These are phyloP conservation scores for Sitobion miscanthi DNA, from an alignment of 1,140 invertebrate species.

Conservation along the genomic window DNA sequence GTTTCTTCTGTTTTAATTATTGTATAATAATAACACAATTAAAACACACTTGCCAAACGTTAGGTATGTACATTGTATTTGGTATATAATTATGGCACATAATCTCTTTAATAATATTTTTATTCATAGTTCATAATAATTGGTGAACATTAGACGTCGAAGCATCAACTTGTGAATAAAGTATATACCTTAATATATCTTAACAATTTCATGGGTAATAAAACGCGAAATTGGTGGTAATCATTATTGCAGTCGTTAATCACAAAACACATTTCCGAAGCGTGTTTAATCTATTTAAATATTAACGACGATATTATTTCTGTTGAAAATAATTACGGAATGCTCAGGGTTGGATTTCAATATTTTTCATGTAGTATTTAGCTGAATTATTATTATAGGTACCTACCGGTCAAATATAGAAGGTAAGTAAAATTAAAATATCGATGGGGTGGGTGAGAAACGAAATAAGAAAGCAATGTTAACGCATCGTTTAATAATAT, in stretches of 20 bases:
- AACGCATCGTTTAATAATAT: not conserved
- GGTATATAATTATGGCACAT: not conserved
- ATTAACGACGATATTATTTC: not conserved
- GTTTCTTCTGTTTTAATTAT: not conserved
- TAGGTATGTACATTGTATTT: not conserved
- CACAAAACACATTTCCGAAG: not conserved
- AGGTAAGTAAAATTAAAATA: not conserved
- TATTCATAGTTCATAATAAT: not conserved
- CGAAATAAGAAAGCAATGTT: not conserved
- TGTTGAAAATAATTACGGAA: not conserved
- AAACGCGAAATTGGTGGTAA: not conserved
- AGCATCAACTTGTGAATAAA: not conserved
- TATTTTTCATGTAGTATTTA: not conserved
- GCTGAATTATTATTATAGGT: not conserved
- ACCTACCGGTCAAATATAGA: too few relatives aligned
- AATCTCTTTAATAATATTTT: not conserved
- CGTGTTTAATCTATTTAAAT: slow-evolving; percentile 7
- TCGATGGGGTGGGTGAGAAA: not conserved
- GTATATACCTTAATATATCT: not conserved
- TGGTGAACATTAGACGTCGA: not conserved
- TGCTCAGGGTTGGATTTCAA: not conserved
- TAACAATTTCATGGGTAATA: not conserved
- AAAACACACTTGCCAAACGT: not conserved
- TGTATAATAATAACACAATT: not conserved
- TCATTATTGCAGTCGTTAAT: not conserved